phyloP scores from a whole-genome alignment of 2,797 vertebrate genomes.

The Peromyscus melanophrys region DNA sequence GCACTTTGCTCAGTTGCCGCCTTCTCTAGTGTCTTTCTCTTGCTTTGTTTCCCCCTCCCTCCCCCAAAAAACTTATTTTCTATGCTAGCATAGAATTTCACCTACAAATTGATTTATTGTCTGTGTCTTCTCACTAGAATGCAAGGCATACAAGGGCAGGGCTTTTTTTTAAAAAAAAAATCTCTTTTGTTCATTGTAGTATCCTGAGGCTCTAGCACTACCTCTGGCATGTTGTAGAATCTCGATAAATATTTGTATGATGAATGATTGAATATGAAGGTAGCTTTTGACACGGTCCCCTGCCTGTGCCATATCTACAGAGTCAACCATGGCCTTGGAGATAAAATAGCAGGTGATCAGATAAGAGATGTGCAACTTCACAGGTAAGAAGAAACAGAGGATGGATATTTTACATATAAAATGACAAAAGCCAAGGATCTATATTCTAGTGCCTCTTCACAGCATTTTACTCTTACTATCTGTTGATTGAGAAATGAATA shows the following conservation, averaged over 20 bases:
- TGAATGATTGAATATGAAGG: conserved; percentile 47
- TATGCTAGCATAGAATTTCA: conserved; percentile 45
- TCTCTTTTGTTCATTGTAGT: conserved; percentile 27
- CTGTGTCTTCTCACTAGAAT: conserved; percentile 39
- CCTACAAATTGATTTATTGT: conserved; percentile 10
- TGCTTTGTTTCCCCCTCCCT: conserved; percentile 47
- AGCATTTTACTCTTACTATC: conserved; percentile 33
- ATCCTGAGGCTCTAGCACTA: conserved; percentile 15
- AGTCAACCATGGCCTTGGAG: conserved; percentile 27
- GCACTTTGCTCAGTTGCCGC: conserved; percentile 24
- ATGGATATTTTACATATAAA: not conserved
- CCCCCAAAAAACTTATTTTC: conserved; percentile 11
- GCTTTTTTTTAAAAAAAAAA: not conserved
- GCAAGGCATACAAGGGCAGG: not conserved
- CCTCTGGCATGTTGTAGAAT: conserved; percentile 26
- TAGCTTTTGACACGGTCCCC: conserved; percentile 7
- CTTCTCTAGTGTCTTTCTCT: conserved; percentile 33
- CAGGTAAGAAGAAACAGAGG: not conserved
- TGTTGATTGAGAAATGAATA: conserved; percentile 25
- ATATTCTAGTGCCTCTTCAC: conserved; percentile 15
- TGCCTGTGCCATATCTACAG: not conserved
- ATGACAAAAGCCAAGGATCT: conserved; percentile 12
- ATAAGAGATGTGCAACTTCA: conserved; percentile 3
- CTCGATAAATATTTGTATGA: conserved; percentile 47
- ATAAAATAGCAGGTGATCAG: conserved; percentile 35